Evolutionary conservation across 2,888 invertebrate species (phyloP).

Genomic region (Alloscopus bannaensis): DNA sequence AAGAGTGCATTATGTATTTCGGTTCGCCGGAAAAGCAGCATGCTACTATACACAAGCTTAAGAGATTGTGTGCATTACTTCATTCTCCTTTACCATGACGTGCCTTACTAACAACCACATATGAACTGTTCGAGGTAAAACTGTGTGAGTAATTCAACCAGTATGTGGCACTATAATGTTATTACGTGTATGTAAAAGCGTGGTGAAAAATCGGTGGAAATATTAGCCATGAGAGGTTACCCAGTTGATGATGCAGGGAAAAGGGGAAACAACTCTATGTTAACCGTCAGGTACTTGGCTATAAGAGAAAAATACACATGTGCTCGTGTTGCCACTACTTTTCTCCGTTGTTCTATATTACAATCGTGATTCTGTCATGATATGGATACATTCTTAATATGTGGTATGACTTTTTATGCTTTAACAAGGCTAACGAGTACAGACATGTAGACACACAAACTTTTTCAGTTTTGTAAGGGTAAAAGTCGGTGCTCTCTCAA

Average conservation of each 20-base stretch:
- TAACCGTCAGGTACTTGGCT: conserved; percentile 29
- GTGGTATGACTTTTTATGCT: not conserved
- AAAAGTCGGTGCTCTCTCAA: conserved; percentile 28
- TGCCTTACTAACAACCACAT: not conserved
- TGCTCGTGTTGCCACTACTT: not conserved
- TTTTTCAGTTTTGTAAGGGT: conserved; percentile 21
- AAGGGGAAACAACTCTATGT: conserved; percentile 2
- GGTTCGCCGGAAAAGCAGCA: not conserved
- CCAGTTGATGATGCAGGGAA: conserved; percentile 44
- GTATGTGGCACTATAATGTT: too few species aligned
- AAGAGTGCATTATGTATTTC: too few species aligned
- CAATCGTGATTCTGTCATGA: not conserved
- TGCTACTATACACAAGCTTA: too few species aligned
- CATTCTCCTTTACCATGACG: conserved; percentile 19
- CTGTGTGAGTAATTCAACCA: not conserved
- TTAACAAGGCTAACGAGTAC: not conserved
- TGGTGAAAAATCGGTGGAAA: not conserved
- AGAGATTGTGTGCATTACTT: conserved; percentile 13
- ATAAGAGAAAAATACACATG: conserved; percentile 8
- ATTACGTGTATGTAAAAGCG: conserved; percentile 7
- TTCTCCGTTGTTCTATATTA: not conserved
- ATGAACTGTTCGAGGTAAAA: not conserved
- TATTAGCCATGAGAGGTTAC: too few species aligned
- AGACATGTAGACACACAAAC: conserved; percentile 19
- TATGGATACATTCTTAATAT: not conserved